Percentiles rank a stretch among this genome's conserved stretches.
phyloP scores from a whole-genome alignment of 2,888 invertebrate genomes.

The Uropetala carovei region DNA sequence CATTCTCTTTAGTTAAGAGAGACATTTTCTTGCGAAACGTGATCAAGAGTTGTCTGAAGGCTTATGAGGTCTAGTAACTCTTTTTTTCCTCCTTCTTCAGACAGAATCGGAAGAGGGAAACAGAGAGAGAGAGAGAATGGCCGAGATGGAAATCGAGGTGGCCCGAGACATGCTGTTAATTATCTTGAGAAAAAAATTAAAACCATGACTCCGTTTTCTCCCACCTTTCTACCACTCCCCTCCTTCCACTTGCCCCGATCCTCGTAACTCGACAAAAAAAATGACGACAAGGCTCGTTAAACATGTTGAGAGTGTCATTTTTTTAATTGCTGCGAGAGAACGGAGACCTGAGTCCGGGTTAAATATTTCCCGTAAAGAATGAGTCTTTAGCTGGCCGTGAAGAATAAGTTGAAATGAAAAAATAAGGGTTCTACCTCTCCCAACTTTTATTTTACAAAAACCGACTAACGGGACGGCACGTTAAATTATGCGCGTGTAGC shows the following conservation, averaged over 20 bases:
- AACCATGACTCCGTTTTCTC: background rate
- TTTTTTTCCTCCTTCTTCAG: background rate
- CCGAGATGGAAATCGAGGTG: background rate
- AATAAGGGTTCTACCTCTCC: background rate
- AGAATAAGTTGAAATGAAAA: slow-evolving; percentile 14
- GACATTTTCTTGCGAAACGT: background rate
- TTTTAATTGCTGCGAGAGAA: slow-evolving; percentile 27
- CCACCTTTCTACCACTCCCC: background rate
- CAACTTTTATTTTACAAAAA: background rate
- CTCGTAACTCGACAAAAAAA: background rate
- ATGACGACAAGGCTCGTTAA: slow-evolving; percentile 40
- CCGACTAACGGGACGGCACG: background rate
- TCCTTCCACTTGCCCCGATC: background rate
- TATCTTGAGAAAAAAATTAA: background rate
- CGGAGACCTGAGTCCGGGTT: background rate
- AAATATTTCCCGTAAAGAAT: slow-evolving; percentile 41
- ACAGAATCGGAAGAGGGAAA: background rate
- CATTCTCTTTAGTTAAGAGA: no score
- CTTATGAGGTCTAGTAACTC: background rate
- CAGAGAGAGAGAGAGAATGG: background rate
- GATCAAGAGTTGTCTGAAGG: background rate
- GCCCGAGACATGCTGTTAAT: slow-evolving; percentile 25
- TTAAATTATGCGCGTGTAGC: slow-evolving; percentile 10
- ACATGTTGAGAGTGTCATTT: slow-evolving; percentile 38
- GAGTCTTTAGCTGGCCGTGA: slow-evolving; percentile 23